Base-by-base conservation (phyloP, 2,797 vertebrate genomes). In the Neoniphon sammara region DNA sequence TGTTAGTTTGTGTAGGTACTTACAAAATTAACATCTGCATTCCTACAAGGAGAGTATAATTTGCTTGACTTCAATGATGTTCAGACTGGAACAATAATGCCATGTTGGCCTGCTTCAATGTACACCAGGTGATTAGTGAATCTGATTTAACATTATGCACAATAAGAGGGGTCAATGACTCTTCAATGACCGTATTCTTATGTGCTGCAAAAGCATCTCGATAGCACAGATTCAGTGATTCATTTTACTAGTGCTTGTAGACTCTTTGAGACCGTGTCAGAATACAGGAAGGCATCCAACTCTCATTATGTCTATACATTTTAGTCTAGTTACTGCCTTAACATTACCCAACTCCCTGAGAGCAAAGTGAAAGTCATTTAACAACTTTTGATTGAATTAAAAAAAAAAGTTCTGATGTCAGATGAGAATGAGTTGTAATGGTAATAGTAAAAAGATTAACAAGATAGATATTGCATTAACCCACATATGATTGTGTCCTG, bases 391-490 rank as follows among this genome's bases (percentile, higher is more conserved):
- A 87, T 61, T 79, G 71, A 73, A 86, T 73, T 54, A 68, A 27
- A 27, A 27, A 27, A 86, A 84, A 77, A 65, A 70, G 71, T 76
- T 90, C 53, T 75, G 88, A 83, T 78, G 46, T 70, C 21, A 59
- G 85, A 88, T 89, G 81, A 72, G 78, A 90, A 78, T 72, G 56
- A 84, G 78, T 78, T 87, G 61, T 85, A 84, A 84, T 79, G 66
- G 75, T 73, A 72, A 64, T 17, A 10, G 25, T 21, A 77, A 83
- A 87, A 75, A 91, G 88, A 93, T 93, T 87, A 92, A 78, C 83
- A 78, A 85, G 89, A 90, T 58, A 89, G 88, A 87, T 75, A 85
- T 72, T 86, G 83, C 91, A 92, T 94, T 94, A 94, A 90, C 78
- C 83, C 82, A 57, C 65, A 62, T 90, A 42, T 87, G 93, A 93